These are phyloP conservation scores for Halcyon chelicuti DNA, from an alignment of 2,797 vertebrate genomes.

Conservation along the genomic window DNA sequence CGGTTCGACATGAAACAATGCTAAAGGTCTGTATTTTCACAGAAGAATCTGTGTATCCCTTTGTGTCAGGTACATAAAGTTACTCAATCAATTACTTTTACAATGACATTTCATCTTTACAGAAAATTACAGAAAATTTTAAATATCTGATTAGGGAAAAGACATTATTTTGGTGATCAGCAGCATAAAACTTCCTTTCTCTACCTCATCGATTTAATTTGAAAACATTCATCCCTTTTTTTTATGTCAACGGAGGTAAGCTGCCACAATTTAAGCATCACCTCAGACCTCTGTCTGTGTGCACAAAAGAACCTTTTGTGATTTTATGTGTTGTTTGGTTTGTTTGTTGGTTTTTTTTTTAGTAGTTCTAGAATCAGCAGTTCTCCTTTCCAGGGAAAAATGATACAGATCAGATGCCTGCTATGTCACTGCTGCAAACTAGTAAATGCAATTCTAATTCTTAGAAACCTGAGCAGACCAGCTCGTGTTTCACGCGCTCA, in stretches of 20 bases:
- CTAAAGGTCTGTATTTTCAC: background rate
- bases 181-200: background rate
- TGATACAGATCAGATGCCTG: background rate
- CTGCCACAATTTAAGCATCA: background rate
- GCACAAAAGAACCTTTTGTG: background rate
- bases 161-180: background rate
- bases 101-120: background rate
- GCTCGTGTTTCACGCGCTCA: background rate
- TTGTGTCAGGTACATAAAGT: background rate
- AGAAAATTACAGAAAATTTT: background rate
- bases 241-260: background rate
- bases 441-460: background rate
- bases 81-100: background rate
- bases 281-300: background rate
- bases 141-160: background rate
- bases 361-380: background rate
- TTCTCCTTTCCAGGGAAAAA: background rate
- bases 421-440: background rate
- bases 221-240: background rate
- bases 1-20: background rate
- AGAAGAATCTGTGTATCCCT: background rate
- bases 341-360: background rate
- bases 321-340: background rate
- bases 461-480: background rate
- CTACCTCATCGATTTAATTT: fast-evolving